Base-by-base conservation (phyloP, 2,888 invertebrate genomes). In the Nymphalis urticae region DNA sequence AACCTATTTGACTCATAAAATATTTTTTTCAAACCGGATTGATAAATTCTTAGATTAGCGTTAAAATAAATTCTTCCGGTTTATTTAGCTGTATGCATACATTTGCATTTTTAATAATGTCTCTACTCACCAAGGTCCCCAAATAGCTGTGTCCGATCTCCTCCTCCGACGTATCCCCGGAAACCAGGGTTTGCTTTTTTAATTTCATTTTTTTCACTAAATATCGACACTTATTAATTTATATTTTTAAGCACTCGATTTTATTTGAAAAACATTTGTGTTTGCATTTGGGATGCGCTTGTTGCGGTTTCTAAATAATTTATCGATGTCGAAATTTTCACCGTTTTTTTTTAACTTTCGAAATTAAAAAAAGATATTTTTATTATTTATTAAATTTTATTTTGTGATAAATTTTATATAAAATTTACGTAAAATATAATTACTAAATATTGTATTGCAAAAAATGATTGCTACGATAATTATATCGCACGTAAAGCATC, bases 71-170 rank as follows among this genome's bases (percentile, higher is more conserved):
- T 32, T 32, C 27, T 6, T 32, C 6, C 5, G 27, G 0, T 32
- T 6, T 32, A 4, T 6, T 32, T 32, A 32, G 27, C 27, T 32
- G 27, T 32, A 32, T 32, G 27, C 6, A 6, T 6, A 6, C 0
- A 32, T 32, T 32, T 32, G 27, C 27, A 27, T 19, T 54, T 56
- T 51, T 56, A 16, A 16, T 51, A 16, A 51, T 17, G n/a, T 17
- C n/a, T 21, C n/a, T 54, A 86, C 92, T 92, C 73, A 92, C 92
- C 90, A 92, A 82, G 75, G 92, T 92, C 13, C 92, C 87, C 72
- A 92, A 79, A 74, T 92, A 92, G 80, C 85, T 90, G 73, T 92
- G 92, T 0, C 92, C 92, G 21, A 92, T 90, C 71, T 92, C 92
- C 70, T 92, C 92, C 66, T 92, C 92, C 2, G 92, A 91, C 1